Conservation (phyloP, 2,797 vertebrate genomes). For the Chelmon rostratus region DNA sequence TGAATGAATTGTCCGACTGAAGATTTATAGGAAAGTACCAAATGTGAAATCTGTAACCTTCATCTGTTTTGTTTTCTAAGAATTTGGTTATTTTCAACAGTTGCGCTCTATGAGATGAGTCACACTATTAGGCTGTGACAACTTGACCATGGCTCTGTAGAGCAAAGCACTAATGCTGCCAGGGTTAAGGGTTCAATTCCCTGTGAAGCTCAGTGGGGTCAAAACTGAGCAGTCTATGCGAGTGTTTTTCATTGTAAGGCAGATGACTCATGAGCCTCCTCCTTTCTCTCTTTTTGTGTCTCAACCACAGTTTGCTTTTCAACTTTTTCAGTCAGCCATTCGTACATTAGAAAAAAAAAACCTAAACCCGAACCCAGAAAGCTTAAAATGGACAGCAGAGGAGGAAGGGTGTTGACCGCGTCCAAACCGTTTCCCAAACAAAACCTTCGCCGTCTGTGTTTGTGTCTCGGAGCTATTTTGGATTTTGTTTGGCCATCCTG, state of each 20-base stretch:
- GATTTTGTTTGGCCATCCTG: constrained; percentile 30
- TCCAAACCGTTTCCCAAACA: constrained; percentile 50
- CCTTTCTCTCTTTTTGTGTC: constrained; percentile 20
- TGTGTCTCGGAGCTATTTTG: constrained; percentile 58
- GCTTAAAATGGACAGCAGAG: constrained; percentile 28
- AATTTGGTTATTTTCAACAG: neutral
- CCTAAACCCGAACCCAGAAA: constrained; percentile 36
- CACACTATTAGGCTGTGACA: neutral
- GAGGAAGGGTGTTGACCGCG: constrained; percentile 45
- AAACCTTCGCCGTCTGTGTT: constrained; percentile 40
- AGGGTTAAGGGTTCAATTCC: constrained; percentile 8
- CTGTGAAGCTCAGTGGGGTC: constrained; percentile 16
- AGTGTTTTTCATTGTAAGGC: constrained; percentile 2
- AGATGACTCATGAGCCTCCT: constrained; percentile 23
- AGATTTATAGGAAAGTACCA: neutral
- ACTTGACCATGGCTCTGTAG: neutral
- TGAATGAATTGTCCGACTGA: neutral
- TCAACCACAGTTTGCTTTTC: constrained; percentile 40
- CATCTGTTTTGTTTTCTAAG: neutral
- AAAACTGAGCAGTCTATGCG: neutral
- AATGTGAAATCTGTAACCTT: neutral
- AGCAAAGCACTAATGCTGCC: neutral
- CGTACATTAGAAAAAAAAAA: constrained; percentile 20
- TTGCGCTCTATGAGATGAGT: neutral
- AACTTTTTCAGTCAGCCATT: constrained; percentile 16